A percentile compares a stretch with the other conserved stretches of the same genome.
Conservation (phyloP, 2,113 vertebrate species). For the Meles meles region DNA sequence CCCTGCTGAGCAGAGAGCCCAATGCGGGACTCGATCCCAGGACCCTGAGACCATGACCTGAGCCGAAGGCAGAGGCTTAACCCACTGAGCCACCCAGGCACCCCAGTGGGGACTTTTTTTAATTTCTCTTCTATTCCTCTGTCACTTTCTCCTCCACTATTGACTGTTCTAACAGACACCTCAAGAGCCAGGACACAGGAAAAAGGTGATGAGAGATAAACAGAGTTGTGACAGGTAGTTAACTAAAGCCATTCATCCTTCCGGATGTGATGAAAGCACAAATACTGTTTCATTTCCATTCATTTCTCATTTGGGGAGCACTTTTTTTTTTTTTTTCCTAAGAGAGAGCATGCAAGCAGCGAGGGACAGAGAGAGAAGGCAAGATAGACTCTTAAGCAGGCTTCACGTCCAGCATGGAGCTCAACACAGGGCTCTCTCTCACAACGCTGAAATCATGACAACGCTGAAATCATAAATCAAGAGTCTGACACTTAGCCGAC, state of each 20-base stretch:
- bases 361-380: neutral
- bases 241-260: neutral
- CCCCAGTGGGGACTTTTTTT: neutral
- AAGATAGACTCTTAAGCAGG: neutral
- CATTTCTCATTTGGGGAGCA: neutral
- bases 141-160: neutral
- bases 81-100: no score
- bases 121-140: neutral
- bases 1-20: no score
- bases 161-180: neutral
- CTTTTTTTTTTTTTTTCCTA: neutral
- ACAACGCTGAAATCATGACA: neutral
- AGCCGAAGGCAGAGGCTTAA: no score
- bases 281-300: neutral
- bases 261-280: neutral
- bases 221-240: neutral
- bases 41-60: no score
- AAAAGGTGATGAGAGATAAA: neutral
- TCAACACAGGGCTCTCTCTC: rapidly evolving
- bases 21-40: no score
- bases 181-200: neutral
- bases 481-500: neutral
- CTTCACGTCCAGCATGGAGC: neutral
- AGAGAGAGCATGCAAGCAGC: neutral
- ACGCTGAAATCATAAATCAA: no score